Evolutionary conservation across 2,888 invertebrate genomes (phyloP).

Genomic region (Plemyria rubiginata): DNA sequence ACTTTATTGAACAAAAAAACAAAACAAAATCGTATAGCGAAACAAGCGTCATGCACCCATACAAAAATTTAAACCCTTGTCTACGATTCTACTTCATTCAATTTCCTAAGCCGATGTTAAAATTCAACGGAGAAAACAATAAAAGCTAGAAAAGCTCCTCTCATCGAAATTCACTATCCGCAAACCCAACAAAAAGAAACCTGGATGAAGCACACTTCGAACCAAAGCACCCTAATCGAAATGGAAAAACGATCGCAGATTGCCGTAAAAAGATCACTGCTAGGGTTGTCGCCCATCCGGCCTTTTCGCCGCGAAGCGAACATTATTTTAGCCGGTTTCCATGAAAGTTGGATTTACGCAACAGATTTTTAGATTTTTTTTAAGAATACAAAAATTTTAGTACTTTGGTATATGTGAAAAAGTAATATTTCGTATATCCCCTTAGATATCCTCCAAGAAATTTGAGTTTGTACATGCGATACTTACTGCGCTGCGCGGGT

Average conservation of each 20-base stretch:
- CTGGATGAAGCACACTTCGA: constrained; percentile 51
- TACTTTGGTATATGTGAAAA: no score
- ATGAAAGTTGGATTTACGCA: background rate
- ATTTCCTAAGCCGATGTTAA: background rate
- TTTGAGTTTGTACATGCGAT: no score
- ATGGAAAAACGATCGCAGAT: constrained; percentile 78
- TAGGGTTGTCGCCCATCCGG: constrained; percentile 18
- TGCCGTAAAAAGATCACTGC: constrained; percentile 79
- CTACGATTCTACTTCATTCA: background rate
- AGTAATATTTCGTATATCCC: no score
- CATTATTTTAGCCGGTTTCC: constrained; percentile 8
- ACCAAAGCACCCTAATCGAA: constrained; percentile 72
- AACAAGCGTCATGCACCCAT: no score
- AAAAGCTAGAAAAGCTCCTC: constrained; percentile 33
- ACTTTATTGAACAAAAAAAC: no score
- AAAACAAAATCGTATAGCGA: no score
- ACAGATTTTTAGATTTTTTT: no score
- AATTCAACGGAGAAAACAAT: constrained; percentile 26
- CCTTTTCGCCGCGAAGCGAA: background rate
- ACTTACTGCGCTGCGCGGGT: no score
- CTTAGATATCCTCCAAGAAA: no score
- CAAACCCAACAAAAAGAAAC: constrained; percentile 50
- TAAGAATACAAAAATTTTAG: no score
- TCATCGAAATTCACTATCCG: constrained; percentile 56
- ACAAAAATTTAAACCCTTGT: no score